Evolutionary conservation across 2,113 vertebrate species (phyloP).

Genomic region (Uropsilus gracilis): DNA sequence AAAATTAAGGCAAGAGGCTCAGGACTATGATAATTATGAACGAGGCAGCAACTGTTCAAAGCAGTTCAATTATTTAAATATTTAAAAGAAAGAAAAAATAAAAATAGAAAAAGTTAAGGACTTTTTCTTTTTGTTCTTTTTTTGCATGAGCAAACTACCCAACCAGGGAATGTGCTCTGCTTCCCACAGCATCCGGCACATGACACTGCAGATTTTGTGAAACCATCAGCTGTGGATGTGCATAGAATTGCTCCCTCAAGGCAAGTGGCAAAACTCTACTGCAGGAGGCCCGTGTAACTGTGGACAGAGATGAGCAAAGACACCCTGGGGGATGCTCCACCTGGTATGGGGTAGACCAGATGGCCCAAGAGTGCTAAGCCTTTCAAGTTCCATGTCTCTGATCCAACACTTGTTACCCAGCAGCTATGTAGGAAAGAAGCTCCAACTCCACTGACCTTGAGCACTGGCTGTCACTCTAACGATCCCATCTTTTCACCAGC

Average conservation of each 20-base stretch:
- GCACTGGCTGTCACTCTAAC: neutral
- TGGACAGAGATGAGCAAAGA: neutral
- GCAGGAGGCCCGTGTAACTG: neutral
- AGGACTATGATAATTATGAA: neutral
- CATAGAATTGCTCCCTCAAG: conserved; percentile 28
- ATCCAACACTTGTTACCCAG: too few relatives aligned
- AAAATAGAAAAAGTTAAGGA: neutral
- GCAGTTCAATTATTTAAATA: conserved; percentile 9
- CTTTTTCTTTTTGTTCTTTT: neutral
- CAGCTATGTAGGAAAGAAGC: neutral
- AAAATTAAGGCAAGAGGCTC: neutral
- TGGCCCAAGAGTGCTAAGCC: neutral
- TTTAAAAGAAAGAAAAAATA: neutral
- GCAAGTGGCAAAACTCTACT: neutral
- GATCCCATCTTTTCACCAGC: neutral
- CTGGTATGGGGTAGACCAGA: neutral
- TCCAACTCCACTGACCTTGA: fast-evolving
- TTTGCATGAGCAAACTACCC: neutral
- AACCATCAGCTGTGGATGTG: neutral
- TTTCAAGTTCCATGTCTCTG: neutral
- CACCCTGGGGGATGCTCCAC: neutral
- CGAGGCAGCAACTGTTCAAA: neutral
- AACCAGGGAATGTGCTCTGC: neutral
- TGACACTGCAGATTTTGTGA: neutral
- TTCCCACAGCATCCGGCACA: neutral